These are phyloP conservation scores for Nettapus auritus DNA, from an alignment of 2,113 vertebrate genomes.

Conservation along the genomic window DNA sequence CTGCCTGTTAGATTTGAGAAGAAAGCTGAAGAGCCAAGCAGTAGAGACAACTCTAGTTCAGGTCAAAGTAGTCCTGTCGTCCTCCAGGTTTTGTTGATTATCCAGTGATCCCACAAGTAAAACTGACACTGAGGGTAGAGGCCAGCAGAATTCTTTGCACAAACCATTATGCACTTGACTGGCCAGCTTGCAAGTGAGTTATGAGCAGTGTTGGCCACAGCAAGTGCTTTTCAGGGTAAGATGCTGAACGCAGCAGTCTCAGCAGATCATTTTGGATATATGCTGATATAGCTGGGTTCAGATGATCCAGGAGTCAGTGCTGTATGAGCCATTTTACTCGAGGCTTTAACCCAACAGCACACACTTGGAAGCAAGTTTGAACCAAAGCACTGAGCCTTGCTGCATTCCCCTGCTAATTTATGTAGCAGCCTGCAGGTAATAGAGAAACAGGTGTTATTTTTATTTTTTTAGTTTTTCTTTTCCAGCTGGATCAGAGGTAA, in stretches of 20 bases:
- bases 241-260: background rate
- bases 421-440: slow-evolving; percentile 11
- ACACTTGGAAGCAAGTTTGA: background rate
- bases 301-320: background rate
- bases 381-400: background rate
- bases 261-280: background rate
- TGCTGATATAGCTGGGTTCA: background rate
- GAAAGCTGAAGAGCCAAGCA: background rate
- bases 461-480: background rate
- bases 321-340: background rate
- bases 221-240: background rate
- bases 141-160: background rate
- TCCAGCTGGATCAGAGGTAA: background rate
- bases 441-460: background rate
- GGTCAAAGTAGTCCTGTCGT: background rate
- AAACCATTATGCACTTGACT: background rate
- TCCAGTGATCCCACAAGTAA: background rate
- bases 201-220: background rate
- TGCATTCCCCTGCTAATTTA: background rate
- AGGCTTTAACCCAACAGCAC: background rate
- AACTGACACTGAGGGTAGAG: background rate
- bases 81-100: background rate
- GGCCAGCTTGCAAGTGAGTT: background rate
- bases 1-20: background rate
- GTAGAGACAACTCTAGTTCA: background rate